Conservation (phyloP, 2,888 invertebrate species). For the Epinotia brunnichana region DNA sequence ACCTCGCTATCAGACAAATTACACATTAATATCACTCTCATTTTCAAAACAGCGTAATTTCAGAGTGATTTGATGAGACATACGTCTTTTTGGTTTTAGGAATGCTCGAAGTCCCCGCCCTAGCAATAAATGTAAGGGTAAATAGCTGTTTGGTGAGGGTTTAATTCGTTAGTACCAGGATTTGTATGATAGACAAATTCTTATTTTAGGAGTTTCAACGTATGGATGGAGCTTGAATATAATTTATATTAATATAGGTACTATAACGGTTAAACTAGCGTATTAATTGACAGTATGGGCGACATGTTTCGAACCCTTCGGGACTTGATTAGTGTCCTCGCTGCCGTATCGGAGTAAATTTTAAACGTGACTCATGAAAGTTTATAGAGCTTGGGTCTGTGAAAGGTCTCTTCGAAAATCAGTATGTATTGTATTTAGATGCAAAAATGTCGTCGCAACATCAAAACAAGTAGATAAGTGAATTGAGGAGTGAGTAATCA, state of each 20-base stretch:
- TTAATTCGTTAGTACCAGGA: slow-evolving; percentile 1
- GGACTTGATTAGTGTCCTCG: too few relatives aligned
- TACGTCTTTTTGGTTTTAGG: background rate
- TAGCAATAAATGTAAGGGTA: slow-evolving; percentile 48
- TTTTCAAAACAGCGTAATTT: background rate
- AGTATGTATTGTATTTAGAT: background rate
- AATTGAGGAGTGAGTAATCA: background rate
- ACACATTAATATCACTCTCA: slow-evolving; percentile 72
- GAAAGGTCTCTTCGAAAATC: too few relatives aligned
- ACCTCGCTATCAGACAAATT: slow-evolving; percentile 78
- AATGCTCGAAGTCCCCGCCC: slow-evolving; percentile 65
- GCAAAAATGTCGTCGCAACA: background rate
- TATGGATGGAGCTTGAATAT: too few relatives aligned
- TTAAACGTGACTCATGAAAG: too few relatives aligned
- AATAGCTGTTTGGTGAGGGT: slow-evolving; percentile 29
- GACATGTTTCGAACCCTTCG: too few relatives aligned
- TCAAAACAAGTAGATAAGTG: background rate
- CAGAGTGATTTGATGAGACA: background rate
- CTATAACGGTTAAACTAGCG: too few relatives aligned
- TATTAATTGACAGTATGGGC: too few relatives aligned
- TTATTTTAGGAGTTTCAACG: too few relatives aligned
- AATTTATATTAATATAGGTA: too few relatives aligned
- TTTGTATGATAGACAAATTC: too few relatives aligned
- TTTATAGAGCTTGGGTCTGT: too few relatives aligned
- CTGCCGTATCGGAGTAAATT: too few relatives aligned